Evolutionary conservation across 2,797 vertebrate genomes (phyloP), one percentile per base, ranked within the genome.

Genomic region (Pangasius djambal): DNA sequence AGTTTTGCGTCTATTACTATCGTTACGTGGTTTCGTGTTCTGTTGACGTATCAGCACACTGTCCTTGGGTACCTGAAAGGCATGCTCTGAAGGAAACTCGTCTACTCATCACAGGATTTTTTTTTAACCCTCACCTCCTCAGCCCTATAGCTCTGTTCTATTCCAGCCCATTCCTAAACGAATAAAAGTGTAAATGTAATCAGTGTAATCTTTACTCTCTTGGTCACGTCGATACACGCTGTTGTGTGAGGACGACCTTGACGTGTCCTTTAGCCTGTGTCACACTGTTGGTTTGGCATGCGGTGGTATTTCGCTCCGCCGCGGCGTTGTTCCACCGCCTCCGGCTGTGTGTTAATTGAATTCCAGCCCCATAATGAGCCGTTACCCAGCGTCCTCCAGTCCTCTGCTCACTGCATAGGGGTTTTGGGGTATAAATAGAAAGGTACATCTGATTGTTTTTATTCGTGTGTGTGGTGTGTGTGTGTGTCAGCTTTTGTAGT

Each of bases 341-440:
- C 88, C n/a, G 85, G 75, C 85, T 85, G 63, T 87, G 90, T 90
- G 87, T 69, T 90, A 89, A 90, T 90, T 89, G 82, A 90, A 89
- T 90, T 85, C 57, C 40, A 69, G 59, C 88, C 88, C 83, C 90
- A 89, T 86, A 69, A 83, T 52, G 87, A 84, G 87, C 70, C 67
- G 15, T 37, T 63, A 59, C 34, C 63, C 83, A 55, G 81, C 16
- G 6, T 59, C 69, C 65, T 72, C 59, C 59, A 50, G 70, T 44
- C 84, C 67, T 63, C 70, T 20, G 40, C 52, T 48, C 72, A 61
- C 84, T 12, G 7, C 85, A 69, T 61, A 10, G 16, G 63, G 65
- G 44, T 78, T 34, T 28, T 0, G 61, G 87, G 79, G 50, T 87
- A 83, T 75, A 87, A 78, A 84, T 87, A 89, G 79, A 85, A 44